Conservation (phyloP, 2,113 vertebrate species). For the Tinamus guttatus region DNA sequence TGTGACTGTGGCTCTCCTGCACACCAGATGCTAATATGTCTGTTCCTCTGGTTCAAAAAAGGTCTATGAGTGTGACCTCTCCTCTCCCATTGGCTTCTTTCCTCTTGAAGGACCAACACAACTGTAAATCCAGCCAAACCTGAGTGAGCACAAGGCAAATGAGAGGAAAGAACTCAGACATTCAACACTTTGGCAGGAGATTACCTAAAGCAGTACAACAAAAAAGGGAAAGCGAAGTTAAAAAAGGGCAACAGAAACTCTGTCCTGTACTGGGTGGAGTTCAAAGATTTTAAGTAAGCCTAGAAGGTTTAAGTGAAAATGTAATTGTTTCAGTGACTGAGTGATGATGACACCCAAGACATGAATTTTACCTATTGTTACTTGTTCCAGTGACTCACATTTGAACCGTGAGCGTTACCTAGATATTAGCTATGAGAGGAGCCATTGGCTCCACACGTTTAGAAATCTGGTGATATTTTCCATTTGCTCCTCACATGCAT, state of each 20-base stretch:
- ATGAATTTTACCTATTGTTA: not conserved
- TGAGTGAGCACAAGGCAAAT: not conserved
- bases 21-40: not conserved
- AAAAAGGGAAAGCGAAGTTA: not conserved
- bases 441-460: not conserved
- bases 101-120: not conserved
- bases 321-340: conserved; percentile 7
- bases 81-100: accelerated
- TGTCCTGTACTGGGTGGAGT: not conserved
- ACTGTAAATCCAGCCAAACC: not conserved
- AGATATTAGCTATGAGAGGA: not conserved
- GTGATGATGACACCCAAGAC: not conserved
- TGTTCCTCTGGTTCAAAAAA: not conserved
- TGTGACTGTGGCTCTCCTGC: not conserved
- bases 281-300: not conserved
- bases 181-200: not conserved
- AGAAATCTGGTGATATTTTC: not conserved
- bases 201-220: not conserved
- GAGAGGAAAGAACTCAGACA: not conserved
- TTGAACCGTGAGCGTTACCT: not conserved
- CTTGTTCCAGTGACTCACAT: not conserved
- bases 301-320: not conserved
- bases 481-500: not conserved
- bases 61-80: not conserved
- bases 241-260: not conserved